Conservation (phyloP, 1,140 invertebrate genomes). For the Rhynchophorus ferrugineus region DNA sequence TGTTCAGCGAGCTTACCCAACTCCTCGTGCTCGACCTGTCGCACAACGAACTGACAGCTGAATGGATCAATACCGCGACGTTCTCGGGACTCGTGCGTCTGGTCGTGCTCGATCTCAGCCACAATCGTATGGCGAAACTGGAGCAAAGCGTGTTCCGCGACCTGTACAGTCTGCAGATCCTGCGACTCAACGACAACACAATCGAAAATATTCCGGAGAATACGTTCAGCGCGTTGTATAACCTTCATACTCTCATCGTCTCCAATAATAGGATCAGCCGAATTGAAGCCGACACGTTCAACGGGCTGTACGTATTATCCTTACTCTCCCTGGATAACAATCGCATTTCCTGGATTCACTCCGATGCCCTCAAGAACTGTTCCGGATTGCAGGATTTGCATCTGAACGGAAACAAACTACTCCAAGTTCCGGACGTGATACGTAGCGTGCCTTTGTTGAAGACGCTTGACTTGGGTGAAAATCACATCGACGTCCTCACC, state of each 20-base stretch:
- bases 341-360: slow-evolving; percentile 65
- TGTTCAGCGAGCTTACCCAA: slow-evolving; percentile 75
- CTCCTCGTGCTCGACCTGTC: slow-evolving; percentile 76
- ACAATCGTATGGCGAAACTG: slow-evolving; percentile 70
- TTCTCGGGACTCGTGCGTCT: slow-evolving; percentile 75
- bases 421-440: slow-evolving; percentile 75
- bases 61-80: slow-evolving; percentile 81
- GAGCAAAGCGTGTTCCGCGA: slow-evolving; percentile 74
- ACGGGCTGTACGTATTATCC: slow-evolving; percentile 67
- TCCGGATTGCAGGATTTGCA: slow-evolving; percentile 80
- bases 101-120: slow-evolving; percentile 72
- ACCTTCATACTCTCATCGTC: slow-evolving; percentile 77
- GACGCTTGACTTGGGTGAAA: slow-evolving; percentile 82
- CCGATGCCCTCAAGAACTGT: slow-evolving; percentile 74
- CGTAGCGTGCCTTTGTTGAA: slow-evolving; percentile 71
- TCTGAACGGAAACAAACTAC: slow-evolving; percentile 79
- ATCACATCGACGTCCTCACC: slow-evolving; percentile 73
- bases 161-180: slow-evolving; percentile 70
- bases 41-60: slow-evolving; percentile 75
- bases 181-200: slow-evolving; percentile 75
- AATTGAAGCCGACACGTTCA: slow-evolving; percentile 69
- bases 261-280: slow-evolving; percentile 76
- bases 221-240: slow-evolving; percentile 70
- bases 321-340: slow-evolving; percentile 81
- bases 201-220: slow-evolving; percentile 74